Percentiles rank a stretch among this genome's conserved stretches.
These are phyloP conservation scores for Buphagus erythrorhynchus DNA, from an alignment of 2,797 vertebrate genomes.

Conservation along the genomic window DNA sequence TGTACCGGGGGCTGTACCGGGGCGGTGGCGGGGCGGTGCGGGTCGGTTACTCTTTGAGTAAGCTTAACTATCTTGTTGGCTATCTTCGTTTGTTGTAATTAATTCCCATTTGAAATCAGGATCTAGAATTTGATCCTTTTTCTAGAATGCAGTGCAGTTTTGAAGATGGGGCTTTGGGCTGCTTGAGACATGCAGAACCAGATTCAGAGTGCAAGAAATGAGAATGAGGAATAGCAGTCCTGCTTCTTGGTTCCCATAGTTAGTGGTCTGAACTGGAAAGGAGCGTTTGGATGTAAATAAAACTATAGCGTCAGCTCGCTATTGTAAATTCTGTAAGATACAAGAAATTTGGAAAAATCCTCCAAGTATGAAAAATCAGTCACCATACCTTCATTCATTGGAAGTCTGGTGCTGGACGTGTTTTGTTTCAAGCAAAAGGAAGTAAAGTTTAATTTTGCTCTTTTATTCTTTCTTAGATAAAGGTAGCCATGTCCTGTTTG, in stretches of 20 bases:
- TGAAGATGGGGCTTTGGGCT: background rate
- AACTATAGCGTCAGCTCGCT: background rate
- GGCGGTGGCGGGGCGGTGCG: no score
- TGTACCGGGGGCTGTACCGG: no score
- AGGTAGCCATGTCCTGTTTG: background rate
- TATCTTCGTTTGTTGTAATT: background rate
- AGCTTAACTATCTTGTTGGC: background rate
- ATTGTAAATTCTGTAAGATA: background rate
- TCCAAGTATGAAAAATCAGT: background rate
- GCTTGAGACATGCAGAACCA: background rate
- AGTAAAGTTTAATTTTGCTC: background rate
- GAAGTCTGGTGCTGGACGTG: background rate
- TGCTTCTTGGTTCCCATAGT: background rate
- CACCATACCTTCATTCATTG: background rate
- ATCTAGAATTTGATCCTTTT: background rate
- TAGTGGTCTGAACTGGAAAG: background rate
- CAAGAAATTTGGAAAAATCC: background rate
- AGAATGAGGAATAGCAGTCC: background rate
- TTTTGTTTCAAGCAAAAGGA: background rate
- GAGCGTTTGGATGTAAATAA: background rate
- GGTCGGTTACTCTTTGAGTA: background rate
- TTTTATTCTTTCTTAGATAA: background rate
- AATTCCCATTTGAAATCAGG: background rate
- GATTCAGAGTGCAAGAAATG: background rate
- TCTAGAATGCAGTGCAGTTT: background rate